Percentiles rank a stretch among this genome's conserved stretches.
These are phyloP conservation scores for Chitala chitala DNA, from an alignment of 2,113 vertebrate genomes.

Conservation along the genomic window DNA sequence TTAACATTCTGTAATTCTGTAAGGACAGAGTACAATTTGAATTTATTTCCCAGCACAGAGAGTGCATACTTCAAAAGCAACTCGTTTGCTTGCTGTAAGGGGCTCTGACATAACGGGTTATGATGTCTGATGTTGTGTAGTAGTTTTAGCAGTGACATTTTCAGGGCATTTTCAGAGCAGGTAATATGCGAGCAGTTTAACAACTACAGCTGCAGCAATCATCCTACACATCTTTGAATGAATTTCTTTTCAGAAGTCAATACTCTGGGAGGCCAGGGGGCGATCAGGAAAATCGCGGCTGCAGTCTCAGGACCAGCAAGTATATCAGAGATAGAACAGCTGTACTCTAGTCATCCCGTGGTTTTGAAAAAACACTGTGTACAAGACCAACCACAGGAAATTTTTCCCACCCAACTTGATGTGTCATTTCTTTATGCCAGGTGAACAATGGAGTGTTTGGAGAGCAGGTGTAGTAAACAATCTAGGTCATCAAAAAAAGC, in stretches of 20 bases:
- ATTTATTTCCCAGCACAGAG: not conserved
- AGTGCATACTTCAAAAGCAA: not conserved
- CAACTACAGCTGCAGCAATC: not conserved
- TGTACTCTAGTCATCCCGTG: not conserved
- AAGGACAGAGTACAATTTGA: not conserved
- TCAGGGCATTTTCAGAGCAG: not conserved
- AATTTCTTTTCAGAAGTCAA: not conserved
- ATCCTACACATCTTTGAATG: not conserved
- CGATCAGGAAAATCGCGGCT: not conserved
- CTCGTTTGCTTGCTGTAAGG: not conserved
- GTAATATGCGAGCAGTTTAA: not conserved
- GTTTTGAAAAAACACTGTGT: conserved; percentile 1
- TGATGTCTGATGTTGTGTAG: not conserved
- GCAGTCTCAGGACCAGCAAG: not conserved
- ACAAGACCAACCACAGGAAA: not conserved
- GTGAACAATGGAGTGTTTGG: not conserved
- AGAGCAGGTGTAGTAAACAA: not conserved
- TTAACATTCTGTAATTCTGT: not conserved
- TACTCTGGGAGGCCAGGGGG: not conserved
- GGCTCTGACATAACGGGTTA: not conserved
- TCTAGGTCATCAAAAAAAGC: not conserved
- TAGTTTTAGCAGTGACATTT: conserved; percentile 1
- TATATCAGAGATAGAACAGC: not conserved
- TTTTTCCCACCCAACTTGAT: conserved; percentile 15
- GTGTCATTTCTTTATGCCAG: not conserved